Evolutionary conservation across 2,888 invertebrate species (phyloP).

Genomic region (Prenolepis imparis): DNA sequence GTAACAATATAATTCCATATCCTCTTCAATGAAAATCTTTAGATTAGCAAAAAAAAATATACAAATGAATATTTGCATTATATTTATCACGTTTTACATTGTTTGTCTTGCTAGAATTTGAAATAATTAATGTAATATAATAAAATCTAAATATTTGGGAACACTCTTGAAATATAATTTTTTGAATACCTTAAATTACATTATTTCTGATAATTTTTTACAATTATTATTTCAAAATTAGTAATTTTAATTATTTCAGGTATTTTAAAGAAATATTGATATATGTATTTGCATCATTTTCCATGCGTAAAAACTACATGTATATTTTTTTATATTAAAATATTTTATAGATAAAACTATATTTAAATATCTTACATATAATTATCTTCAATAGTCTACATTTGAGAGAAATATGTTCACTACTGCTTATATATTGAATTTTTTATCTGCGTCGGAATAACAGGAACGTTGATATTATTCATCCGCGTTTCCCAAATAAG

Average conservation of each 20-base stretch:
- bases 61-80: too few relatives aligned
- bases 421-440: not conserved
- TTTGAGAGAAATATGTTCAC: not conserved
- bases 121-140: not conserved
- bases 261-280: not conserved
- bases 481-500: conserved; percentile 12
- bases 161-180: not conserved
- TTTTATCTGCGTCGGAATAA: not conserved
- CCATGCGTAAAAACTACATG: not conserved
- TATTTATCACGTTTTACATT: not conserved
- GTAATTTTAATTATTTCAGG: not conserved
- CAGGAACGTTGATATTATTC: conserved; percentile 2
- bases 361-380: not conserved
- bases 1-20: conserved; percentile 14
- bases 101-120: not conserved
- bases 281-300: not conserved
- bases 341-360: not conserved
- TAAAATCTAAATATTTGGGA: not conserved
- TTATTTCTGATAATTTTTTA: not conserved
- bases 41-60: not conserved
- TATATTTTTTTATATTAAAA: not conserved
- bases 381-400: not conserved
- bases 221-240: not conserved
- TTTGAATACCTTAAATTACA: not conserved
- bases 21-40: not conserved